phyloP scores from a whole-genome alignment of 2,113 vertebrate genomes.

The Nettapus auritus region DNA sequence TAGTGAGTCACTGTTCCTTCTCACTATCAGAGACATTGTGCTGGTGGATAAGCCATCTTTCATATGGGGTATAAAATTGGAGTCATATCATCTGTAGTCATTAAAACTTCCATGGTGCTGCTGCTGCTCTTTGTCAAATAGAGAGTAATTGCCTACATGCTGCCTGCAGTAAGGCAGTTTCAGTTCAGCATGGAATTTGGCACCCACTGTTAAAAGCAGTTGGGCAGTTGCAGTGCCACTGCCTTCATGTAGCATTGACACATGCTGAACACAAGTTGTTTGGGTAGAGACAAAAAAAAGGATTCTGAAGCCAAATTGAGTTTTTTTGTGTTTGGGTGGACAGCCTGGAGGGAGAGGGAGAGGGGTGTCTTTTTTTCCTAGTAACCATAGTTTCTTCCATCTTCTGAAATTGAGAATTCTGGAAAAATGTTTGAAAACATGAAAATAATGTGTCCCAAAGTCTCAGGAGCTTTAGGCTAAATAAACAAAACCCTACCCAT shows the following conservation, averaged over 20 bases:
- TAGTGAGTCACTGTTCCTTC: not conserved
- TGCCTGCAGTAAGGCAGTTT: not conserved
- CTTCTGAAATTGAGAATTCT: not conserved
- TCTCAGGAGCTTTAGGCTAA: not conserved
- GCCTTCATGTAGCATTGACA: fast-evolving
- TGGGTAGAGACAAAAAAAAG: not conserved
- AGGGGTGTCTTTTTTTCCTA: not conserved
- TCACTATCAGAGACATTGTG: not conserved
- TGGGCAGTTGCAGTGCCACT: not conserved
- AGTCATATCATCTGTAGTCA: not conserved
- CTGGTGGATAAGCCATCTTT: not conserved
- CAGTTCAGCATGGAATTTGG: not conserved
- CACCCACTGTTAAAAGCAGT: not conserved
- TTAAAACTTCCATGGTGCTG: not conserved
- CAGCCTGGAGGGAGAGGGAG: not conserved
- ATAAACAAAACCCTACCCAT: not conserved
- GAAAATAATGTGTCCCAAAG: not conserved
- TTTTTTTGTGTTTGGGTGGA: not conserved
- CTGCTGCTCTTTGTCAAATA: not conserved
- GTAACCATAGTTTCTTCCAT: not conserved
- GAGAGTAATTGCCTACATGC: fast-evolving
- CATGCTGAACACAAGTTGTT: not conserved
- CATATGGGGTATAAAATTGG: not conserved
- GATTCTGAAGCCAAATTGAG: not conserved
- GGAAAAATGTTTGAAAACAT: not conserved